Evolutionary conservation across 1,140 invertebrate species (phyloP), one percentile per base, ranked within the genome.

Genomic region (Babylonia areolata): DNA sequence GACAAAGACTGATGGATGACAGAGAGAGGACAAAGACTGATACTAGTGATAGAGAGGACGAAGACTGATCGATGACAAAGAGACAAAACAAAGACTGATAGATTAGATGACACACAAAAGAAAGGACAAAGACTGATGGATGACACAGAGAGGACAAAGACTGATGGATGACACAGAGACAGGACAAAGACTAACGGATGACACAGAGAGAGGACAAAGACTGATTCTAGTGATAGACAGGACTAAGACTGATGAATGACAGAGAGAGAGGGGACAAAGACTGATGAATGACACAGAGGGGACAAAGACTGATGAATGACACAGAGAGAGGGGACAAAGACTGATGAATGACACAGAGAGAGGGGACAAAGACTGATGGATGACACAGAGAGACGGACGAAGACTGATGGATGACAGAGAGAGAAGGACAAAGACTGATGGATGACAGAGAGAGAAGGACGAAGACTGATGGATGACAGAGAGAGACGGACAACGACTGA

Each of bases 261-360:
- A 69, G 58, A 69, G 58, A 69, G 58, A 69, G 58, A 69, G n/a
- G 58, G 23, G 58, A 69, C 6, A 69, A 23, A 69, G 71, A 73
- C 20, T 35, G 71, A 73, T n/a, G 35, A 31, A 73, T n/a, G 71
- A 73, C 31, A 40, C 11, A 77, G 37, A 40, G 40, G 28, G 40
- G 33, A 77, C 39, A 77, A 11, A 77, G 28, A 77, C n/a, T n/a
- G n/a, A n/a, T n/a, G n/a, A n/a, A n/a, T n/a, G 33, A 77, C 37
- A 77, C 15, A 77, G 28, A 77, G 33, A 77, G 37, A 40, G n/a
- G 2, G 40, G 1, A 40, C 15, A 77, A 37, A 77, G 33, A 77
- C 73, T 40, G 33, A 77, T 37, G 40, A 9, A 77, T 20, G 35
- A 6, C 2, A 2, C 31, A 31, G 9, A 69, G n/a, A 69, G 20